Evolutionary conservation across 2,797 vertebrate genomes (phyloP).

Genomic region (Sebastolobus alascanus): DNA sequence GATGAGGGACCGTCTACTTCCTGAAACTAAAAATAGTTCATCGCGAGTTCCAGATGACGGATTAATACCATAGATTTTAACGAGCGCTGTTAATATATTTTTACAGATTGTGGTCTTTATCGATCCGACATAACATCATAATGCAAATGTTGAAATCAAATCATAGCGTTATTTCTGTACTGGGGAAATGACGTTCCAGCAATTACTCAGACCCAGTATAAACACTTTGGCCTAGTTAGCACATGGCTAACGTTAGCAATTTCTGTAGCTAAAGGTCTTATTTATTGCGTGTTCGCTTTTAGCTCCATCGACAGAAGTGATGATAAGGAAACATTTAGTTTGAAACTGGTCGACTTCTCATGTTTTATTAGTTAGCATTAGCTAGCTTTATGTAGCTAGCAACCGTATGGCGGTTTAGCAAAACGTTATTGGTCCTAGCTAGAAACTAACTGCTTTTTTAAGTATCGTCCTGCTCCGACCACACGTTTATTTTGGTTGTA

Average conservation of each 20-base stretch:
- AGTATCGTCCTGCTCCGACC: background rate
- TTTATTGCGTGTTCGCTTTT: background rate
- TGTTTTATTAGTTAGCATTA: constrained; percentile 40
- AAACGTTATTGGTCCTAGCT: background rate
- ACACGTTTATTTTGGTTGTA: constrained; percentile 39
- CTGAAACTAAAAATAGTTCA: constrained; percentile 56
- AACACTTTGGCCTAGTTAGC: constrained; percentile 76
- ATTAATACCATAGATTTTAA: background rate
- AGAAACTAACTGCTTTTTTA: background rate
- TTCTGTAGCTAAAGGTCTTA: accelerated
- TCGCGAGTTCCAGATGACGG: constrained; percentile 11
- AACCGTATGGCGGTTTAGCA: constrained; percentile 25
- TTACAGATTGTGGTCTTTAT: accelerated
- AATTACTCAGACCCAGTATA: constrained; percentile 62
- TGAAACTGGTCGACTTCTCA: accelerated
- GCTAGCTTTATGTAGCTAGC: constrained; percentile 31
- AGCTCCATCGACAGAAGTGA: background rate
- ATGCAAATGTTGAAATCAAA: background rate
- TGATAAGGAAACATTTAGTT: accelerated
- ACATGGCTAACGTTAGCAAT: constrained; percentile 21
- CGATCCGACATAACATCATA: accelerated
- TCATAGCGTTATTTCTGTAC: background rate
- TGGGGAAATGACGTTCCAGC: constrained; percentile 44
- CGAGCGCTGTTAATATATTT: background rate
- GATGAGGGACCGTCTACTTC: constrained; percentile 73